Evolutionary conservation across 2,888 invertebrate species (phyloP).

Genomic region (Limnephilus lunatus): DNA sequence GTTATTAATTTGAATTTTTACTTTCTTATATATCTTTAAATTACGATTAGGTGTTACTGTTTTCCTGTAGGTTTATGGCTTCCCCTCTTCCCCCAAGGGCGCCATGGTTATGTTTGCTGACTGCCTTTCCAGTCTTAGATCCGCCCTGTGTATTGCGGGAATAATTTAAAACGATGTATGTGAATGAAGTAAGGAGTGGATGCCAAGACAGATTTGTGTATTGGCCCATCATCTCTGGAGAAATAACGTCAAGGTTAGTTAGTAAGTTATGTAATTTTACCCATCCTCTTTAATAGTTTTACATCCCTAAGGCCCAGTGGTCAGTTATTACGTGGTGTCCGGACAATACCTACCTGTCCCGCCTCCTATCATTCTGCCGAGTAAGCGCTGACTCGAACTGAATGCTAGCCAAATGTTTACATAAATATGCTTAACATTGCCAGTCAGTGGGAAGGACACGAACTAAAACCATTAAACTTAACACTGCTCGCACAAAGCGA

Average conservation of each 20-base stretch:
- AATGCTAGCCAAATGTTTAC: constrained; percentile 22
- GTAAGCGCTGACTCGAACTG: constrained; percentile 22
- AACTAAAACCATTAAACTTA: constrained; percentile 6
- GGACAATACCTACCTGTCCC: constrained; percentile 12
- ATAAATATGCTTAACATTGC: constrained; percentile 15
- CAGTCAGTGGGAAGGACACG: not conserved
- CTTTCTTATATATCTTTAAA: too few relatives aligned
- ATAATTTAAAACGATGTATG: too few relatives aligned
- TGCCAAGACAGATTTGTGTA: not conserved
- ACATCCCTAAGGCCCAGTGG: not conserved
- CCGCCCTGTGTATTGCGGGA: too few relatives aligned
- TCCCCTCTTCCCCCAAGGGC: too few relatives aligned
- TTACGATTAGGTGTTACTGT: too few relatives aligned
- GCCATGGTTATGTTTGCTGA: too few relatives aligned
- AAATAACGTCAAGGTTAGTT: not conserved
- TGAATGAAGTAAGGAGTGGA: too few relatives aligned
- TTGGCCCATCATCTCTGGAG: not conserved
- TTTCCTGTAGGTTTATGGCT: too few relatives aligned
- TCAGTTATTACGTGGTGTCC: constrained; percentile 10
- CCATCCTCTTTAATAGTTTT: not conserved
- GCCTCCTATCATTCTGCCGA: not conserved
- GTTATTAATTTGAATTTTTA: too few relatives aligned
- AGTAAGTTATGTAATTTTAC: not conserved
- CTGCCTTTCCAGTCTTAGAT: too few relatives aligned
- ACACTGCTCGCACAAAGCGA: not conserved